Conservation (phyloP, 2,113 vertebrate genomes). For the Falco punctatus region DNA sequence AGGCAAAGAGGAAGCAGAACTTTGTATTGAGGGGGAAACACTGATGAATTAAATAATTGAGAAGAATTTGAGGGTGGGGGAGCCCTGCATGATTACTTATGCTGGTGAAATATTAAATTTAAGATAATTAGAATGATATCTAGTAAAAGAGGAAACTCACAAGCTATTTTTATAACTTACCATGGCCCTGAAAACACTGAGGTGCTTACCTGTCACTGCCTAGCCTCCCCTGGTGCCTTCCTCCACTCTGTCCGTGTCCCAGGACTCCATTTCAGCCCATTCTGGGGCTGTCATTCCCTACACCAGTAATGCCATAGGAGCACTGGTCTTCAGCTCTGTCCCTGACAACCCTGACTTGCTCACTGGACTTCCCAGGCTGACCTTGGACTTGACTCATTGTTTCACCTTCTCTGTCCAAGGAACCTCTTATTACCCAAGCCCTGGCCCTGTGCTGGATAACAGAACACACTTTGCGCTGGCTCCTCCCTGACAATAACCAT, state of each 20-base stretch:
- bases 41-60: neutral
- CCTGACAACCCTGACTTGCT: neutral
- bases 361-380: neutral
- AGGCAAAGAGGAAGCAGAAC: neutral
- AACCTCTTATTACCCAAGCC: neutral
- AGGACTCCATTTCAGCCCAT: neutral
- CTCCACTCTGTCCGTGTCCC: neutral
- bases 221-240: neutral
- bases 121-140: neutral
- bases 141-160: neutral
- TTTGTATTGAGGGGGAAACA: neutral
- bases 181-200: rapidly evolving
- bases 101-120: neutral
- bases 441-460: rapidly evolving
- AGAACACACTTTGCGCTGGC: rapidly evolving
- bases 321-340: neutral
- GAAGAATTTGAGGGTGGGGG: rapidly evolving
- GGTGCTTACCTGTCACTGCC: neutral
- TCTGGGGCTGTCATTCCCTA: neutral
- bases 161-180: neutral
- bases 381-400: neutral
- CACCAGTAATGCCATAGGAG: rapidly evolving
- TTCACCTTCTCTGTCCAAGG: neutral
- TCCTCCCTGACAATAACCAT: neutral
- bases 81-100: neutral